These are phyloP conservation scores for Osmerus eperlanus DNA, from an alignment of 2,113 vertebrate genomes.

Conservation along the genomic window DNA sequence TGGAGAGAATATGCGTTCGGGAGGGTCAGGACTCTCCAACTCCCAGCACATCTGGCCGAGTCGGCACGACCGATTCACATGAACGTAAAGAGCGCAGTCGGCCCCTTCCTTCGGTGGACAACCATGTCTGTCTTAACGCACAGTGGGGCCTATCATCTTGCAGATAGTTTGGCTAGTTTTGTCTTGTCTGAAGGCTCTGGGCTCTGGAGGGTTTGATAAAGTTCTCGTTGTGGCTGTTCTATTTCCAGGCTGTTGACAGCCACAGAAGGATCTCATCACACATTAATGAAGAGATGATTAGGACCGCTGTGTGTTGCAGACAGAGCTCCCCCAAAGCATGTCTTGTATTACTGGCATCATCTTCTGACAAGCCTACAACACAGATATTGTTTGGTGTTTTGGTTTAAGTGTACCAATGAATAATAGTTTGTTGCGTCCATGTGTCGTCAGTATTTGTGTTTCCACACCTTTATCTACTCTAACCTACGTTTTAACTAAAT, in stretches of 20 bases:
- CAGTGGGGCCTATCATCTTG: constrained; percentile 26
- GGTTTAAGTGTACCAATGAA: no score
- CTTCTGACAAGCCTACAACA: no score
- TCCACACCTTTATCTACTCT: no score
- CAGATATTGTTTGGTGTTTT: no score
- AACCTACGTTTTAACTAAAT: no score
- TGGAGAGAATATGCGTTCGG: constrained; percentile 9
- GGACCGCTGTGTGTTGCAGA: neutral
- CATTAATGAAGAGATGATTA: constrained; percentile 46
- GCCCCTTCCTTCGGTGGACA: neutral
- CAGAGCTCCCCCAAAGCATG: no score
- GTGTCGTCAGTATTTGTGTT: no score
- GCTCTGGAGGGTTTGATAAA: constrained; percentile 25
- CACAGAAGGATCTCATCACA: constrained; percentile 31
- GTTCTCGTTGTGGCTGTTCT: constrained; percentile 29
- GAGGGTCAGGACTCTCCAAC: neutral
- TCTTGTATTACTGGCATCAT: no score
- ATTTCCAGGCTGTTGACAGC: constrained; percentile 51
- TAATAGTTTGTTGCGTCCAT: no score
- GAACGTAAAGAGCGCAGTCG: neutral
- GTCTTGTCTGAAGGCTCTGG: constrained; percentile 13
- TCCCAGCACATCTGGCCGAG: constrained; percentile 44
- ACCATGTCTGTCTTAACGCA: constrained; percentile 7
- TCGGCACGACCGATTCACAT: constrained; percentile 15
- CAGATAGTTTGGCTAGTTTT: constrained; percentile 15